These are phyloP conservation scores for Melolontha melolontha DNA, from an alignment of 2,888 invertebrate genomes.

Conservation along the genomic window DNA sequence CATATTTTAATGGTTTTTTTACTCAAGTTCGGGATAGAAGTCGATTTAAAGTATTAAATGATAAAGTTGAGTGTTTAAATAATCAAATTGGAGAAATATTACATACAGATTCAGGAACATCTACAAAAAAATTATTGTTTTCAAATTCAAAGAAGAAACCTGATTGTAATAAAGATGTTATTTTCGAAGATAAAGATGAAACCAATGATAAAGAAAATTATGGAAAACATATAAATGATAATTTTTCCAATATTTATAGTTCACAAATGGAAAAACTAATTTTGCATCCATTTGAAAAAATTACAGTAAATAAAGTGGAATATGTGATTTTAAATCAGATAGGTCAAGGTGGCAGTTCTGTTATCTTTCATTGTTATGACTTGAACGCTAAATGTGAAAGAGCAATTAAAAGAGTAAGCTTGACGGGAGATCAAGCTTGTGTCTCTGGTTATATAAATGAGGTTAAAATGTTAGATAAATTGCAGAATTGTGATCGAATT, in stretches of 20 bases:
- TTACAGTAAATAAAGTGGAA: slow-evolving; percentile 76
- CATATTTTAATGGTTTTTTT: slow-evolving; percentile 15
- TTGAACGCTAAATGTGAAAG: slow-evolving; percentile 69
- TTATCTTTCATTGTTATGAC: slow-evolving; percentile 82
- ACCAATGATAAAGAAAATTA: slow-evolving; percentile 32
- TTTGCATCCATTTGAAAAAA: slow-evolving; percentile 63
- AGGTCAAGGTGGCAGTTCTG: slow-evolving; percentile 92
- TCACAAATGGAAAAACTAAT: slow-evolving; percentile 20
- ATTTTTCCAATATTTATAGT: slow-evolving; percentile 3
- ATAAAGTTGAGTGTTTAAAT: neutral
- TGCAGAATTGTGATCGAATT: slow-evolving; percentile 86
- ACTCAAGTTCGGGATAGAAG: slow-evolving; percentile 29
- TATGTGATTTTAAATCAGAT: slow-evolving; percentile 81
- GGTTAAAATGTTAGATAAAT: slow-evolving; percentile 81
- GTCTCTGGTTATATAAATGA: slow-evolving; percentile 90
- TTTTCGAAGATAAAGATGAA: slow-evolving; percentile 4
- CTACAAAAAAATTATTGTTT: slow-evolving; percentile 20
- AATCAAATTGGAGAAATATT: neutral
- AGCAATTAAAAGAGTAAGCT: slow-evolving; percentile 87
- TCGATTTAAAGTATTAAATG: neutral
- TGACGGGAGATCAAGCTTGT: slow-evolving; percentile 78
- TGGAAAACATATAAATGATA: slow-evolving; percentile 17
- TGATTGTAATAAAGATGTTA: neutral
- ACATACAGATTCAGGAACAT: neutral
- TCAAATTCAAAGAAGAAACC: neutral